A percentile compares a stretch with the other conserved stretches of the same genome.
Conservation (phyloP, 1,140 invertebrate genomes). For the Eumeta japonica region DNA sequence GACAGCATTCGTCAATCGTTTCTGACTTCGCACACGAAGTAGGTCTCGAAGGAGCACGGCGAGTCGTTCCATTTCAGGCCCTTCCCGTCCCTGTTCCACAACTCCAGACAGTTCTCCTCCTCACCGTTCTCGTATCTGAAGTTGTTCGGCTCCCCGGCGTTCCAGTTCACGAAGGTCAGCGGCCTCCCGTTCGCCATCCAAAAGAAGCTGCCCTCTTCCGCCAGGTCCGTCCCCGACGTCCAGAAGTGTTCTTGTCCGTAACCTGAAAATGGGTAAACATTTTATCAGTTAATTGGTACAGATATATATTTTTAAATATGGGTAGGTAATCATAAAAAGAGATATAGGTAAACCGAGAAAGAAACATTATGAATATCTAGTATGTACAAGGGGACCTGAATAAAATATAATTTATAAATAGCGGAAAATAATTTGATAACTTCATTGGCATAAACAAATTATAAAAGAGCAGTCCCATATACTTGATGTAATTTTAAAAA, state of each 20-base stretch:
- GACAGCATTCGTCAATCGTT: constrained; percentile 34
- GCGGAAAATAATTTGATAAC: no score
- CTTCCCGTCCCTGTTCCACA: constrained; percentile 90
- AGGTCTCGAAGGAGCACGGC: constrained; percentile 88
- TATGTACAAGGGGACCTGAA: no score
- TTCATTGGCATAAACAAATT: no score
- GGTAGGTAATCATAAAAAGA: background rate
- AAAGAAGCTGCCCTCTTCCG: constrained; percentile 86
- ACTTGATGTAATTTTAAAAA: no score
- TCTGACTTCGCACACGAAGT: constrained; percentile 86
- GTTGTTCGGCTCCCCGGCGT: constrained; percentile 87
- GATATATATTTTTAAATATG: background rate
- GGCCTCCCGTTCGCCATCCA: constrained; percentile 89
- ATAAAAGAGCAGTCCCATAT: no score
- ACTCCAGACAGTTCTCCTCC: constrained; percentile 85
- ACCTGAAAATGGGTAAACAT: constrained; percentile 57
- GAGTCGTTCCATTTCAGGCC: constrained; percentile 91
- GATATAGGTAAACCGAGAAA: no score
- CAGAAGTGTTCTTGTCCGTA: constrained; percentile 88
- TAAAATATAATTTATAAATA: no score
- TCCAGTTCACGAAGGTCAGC: constrained; percentile 89
- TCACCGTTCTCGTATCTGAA: constrained; percentile 91
- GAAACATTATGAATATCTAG: no score
- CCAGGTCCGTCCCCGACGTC: constrained; percentile 88
- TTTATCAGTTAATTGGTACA: background rate